Base-by-base conservation (phyloP, 2,888 invertebrate genomes). In the Chelonus formosanus region DNA sequence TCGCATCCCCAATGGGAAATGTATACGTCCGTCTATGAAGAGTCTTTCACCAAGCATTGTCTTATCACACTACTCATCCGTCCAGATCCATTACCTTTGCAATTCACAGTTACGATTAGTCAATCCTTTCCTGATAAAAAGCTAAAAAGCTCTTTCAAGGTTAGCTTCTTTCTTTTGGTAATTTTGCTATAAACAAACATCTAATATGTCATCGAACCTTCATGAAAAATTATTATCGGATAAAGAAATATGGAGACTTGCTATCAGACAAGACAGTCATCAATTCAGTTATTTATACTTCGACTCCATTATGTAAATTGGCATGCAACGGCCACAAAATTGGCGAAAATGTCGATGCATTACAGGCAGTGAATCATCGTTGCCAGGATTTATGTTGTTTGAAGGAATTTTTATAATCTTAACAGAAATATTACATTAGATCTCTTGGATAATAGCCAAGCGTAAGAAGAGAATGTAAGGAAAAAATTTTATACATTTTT, bases 61-160 rank as follows among this genome's bases (percentile, higher is more conserved):
- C 75, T 76, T 74, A 75, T 73, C 72, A 58, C 35, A n/a, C 40
- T 40, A 67, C 69, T 65, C 66, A 67, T 71, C 71, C 73, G 63
- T 58, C 63, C 73, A 69, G 70, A 74, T 53, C 73, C 73, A 74
- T 75, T 76, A 74, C 71, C 71, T 71, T 68, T 66, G 69, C 68
- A 69, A 73, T 74, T 73, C 67, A 43, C 60, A 48, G 48, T 50
- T 55, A 35, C 55, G 43, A 65, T 65, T 65, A 65, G 52, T 20
- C 32, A 43, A 43, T 34, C 31, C 45, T 62, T n/a, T 6, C 31
- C 52, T 34, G 5, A 32, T 7, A 32, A 32, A 32, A 52, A 8
- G 6, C 6, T 52, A 31, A 52, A 52, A 52, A 6, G 31, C 32
- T 52, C 32, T 5, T 52, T 7, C 32, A 31, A 52, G n/a, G 4